A percentile compares a stretch with the other conserved stretches of the same genome.
Conservation (phyloP, 2,113 vertebrate genomes). For the Alexandromys fortis region DNA sequence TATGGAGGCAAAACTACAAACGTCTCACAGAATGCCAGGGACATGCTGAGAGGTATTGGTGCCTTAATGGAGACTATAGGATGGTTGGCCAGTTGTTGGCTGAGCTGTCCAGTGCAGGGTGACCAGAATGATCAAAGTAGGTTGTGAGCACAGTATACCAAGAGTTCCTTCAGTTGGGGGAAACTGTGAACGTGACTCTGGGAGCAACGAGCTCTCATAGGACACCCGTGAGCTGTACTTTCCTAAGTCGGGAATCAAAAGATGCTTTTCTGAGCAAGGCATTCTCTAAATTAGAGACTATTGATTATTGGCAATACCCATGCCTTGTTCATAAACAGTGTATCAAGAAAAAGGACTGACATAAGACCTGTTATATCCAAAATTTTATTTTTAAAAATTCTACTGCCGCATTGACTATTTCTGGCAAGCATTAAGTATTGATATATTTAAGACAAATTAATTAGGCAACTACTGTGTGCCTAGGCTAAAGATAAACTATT, state of each 20-base stretch:
- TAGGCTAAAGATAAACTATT: neutral
- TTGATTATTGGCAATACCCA: neutral
- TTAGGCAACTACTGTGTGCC: neutral
- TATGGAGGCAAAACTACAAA: neutral
- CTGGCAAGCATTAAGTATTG: neutral
- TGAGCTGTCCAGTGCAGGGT: neutral
- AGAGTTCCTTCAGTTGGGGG: neutral
- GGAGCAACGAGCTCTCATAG: neutral
- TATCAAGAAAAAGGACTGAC: neutral
- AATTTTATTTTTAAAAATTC: neutral
- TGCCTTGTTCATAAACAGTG: slow-evolving; percentile 6
- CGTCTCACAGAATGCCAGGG: neutral
- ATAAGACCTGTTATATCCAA: neutral
- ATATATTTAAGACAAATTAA: slow-evolving; percentile 33
- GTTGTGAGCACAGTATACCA: fast-evolving
- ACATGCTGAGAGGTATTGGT: neutral
- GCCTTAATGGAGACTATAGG: neutral
- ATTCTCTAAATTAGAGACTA: neutral
- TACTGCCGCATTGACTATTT: neutral
- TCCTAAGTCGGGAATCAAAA: slow-evolving; percentile 21
- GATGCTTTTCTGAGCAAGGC: neutral
- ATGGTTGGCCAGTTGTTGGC: neutral
- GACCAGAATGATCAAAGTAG: fast-evolving
- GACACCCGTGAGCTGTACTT: neutral
- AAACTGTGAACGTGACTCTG: neutral